phyloP scores from a whole-genome alignment of 2,888 invertebrate genomes.

The Eudasyphora cyanicolor region DNA sequence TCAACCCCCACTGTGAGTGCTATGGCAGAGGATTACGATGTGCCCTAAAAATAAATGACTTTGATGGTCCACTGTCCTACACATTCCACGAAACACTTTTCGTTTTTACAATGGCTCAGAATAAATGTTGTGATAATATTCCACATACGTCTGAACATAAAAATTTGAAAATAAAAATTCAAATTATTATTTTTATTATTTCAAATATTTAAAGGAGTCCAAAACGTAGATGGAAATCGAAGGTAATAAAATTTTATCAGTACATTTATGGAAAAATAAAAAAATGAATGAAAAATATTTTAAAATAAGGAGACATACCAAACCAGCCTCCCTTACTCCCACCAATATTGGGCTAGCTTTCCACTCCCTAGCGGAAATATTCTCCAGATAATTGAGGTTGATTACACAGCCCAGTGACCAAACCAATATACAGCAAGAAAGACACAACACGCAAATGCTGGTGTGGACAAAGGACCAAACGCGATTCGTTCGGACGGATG shows the following conservation, averaged over 20 bases:
- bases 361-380: background rate
- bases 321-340: background rate
- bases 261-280: background rate
- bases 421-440: background rate
- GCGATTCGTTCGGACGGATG: background rate
- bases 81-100: too few species aligned
- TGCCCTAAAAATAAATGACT: too few species aligned
- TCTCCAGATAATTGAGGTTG: conserved; percentile 29
- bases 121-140: conserved; percentile 13
- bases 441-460: background rate
- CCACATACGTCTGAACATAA: background rate
- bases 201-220: background rate
- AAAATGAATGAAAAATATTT: conserved; percentile 12
- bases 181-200: background rate
- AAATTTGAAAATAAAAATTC: background rate
- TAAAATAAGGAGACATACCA: background rate
- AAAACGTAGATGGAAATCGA: background rate
- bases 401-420: background rate
- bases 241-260: conserved; percentile 15
- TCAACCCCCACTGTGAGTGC: too few species aligned
- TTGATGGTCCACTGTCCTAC: too few species aligned
- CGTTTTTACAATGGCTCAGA: too few species aligned
- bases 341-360: background rate
- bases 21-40: too few species aligned
- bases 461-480: too few species aligned